Evolutionary conservation across 2,797 vertebrate species (phyloP), one percentile per base, ranked within the genome.

Genomic region (Pangasius djambal): DNA sequence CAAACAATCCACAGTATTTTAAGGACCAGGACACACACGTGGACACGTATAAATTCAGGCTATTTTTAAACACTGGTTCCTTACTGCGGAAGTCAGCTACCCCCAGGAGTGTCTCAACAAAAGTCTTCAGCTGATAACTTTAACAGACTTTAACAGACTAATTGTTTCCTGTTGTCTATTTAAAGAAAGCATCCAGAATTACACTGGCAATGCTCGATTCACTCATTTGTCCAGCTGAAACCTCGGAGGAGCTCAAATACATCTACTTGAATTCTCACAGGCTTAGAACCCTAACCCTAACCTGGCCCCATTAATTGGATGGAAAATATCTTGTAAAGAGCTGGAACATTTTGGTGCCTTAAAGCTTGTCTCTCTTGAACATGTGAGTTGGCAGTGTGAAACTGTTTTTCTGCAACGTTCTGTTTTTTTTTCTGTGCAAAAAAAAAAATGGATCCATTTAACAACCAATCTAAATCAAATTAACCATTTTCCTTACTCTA

Each of bases 51-150:
- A 81, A 63, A 92, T 86, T 88, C 88, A 79, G 37, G 89, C 93
- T 95, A 95, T 94, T 94, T 95, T 94, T 95, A 94, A 94, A 75
- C 89, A 69, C 88, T 70, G 83, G 86, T 86, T 88, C 86, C 48
- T 81, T 86, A 12, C 61, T 89, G 89, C 75, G 55, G 86, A 85
- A 91, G 89, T 93, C 91, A 82, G 59, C 86, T 78, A 28, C 86
- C 86, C 70, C 90, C 93, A 93, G 92, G 94, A 94, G 94, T 93
- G 91, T 92, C 91, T 90, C 85, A 88, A 70, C 15, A 89, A 67
- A 83, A 28, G 85, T 55, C 37, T 78, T 18, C 34, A 85, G 88
- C 83, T 86, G 89, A 92, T 92, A 86, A 90, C 86, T 92, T 89
- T 87, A 92, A 88, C 92, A 92, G 90, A 90, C 82, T 92, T 89